Evolutionary conservation across 1,140 invertebrate genomes (phyloP), one percentile per base, ranked within the genome.

Genomic region (Monomorium pharaonis): DNA sequence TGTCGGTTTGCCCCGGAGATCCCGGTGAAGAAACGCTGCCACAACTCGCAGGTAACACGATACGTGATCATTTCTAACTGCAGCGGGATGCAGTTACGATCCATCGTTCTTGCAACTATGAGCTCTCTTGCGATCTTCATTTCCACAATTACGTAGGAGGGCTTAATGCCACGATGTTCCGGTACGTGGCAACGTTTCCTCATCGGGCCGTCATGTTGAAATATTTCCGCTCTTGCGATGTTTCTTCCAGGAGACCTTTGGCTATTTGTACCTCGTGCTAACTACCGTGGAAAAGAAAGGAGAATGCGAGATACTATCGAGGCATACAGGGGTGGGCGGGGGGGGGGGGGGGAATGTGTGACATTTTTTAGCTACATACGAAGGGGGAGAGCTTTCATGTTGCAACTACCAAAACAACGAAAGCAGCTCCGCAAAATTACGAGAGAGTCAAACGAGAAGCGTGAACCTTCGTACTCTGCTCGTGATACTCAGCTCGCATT

Each of bases 371-470:
- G 78, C 78, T 83, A 83, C 78, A 58, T 70, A 81, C 44, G 58
- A 63, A 70, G 27, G 33, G 78, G 65, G 65, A 72, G 78, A 83
- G 78, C 78, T 83, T 74, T 83, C 78, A 83, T 83, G 49, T 83
- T 54, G 78, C 78, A 83, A 74, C 78, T 83, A 83, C 78, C 49
- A 83, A 83, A 83, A 83, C 78, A 74, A 83, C 78, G 78, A 83
- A 83, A 83, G 78, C 78, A 74, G 78, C 67, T 47, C 67, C 78
- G 78, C 67, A 83, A 83, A 83, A 83, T 83, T 83, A 83, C 78
- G 78, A 83, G 78, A 83, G 78, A 83, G 78, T 60, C 78, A 83
- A 83, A 83, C 67, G 67, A 58, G 78, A 83, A 83, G 78, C 78
- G 78, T 83, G 78, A 76, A 83, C 67, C 78, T 83, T 83, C 78